Evolutionary conservation across 2,113 vertebrate genomes (phyloP).

Genomic region (Chaetura pelagica): DNA sequence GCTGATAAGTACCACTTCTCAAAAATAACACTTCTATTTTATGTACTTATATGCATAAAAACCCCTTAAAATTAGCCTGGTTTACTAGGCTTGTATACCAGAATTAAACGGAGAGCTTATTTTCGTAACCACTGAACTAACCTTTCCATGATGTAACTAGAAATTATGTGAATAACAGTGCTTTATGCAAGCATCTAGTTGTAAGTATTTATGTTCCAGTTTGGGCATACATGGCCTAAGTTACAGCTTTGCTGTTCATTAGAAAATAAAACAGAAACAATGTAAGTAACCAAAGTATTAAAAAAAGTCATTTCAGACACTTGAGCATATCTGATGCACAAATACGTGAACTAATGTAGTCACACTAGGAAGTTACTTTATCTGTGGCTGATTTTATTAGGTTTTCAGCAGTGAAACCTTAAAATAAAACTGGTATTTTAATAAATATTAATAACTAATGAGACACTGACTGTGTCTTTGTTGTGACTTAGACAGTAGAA

Average conservation of each 20-base stretch:
- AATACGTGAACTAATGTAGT: neutral
- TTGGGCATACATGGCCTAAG: accelerated
- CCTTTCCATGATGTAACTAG: neutral
- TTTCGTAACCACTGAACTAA: neutral
- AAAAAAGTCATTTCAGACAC: neutral
- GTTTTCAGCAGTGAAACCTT: neutral
- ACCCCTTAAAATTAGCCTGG: neutral
- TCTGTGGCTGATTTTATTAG: neutral
- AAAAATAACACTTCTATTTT: neutral
- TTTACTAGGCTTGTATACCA: neutral
- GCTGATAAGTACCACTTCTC: neutral
- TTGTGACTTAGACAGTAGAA: neutral
- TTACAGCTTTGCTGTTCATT: neutral
- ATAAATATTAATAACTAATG: neutral
- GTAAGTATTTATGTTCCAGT: neutral
- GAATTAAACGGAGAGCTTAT: neutral
- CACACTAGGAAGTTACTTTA: neutral
- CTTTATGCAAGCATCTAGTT: neutral
- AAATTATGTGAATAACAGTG: neutral
- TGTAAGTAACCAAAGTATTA: neutral
- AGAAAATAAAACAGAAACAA: neutral
- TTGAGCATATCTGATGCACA: neutral
- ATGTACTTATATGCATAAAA: neutral
- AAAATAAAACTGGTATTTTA: neutral
- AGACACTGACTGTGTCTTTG: neutral